Conservation (phyloP, 2,888 invertebrate genomes). For the Acronicta leporina region DNA sequence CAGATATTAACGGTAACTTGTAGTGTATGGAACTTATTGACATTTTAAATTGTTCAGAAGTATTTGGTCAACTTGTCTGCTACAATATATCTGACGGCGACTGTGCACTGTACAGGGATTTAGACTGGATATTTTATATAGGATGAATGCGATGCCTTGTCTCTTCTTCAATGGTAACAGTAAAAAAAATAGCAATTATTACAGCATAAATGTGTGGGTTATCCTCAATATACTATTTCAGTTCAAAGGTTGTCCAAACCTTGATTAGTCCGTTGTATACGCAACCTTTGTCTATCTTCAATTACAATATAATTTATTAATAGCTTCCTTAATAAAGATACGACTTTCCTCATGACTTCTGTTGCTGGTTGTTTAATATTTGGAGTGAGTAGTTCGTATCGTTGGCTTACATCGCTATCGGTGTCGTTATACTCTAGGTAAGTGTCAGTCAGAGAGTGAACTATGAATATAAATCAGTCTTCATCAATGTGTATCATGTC, state of each 20-base stretch:
- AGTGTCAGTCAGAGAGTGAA: conserved; percentile 58
- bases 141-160: too few relatives aligned
- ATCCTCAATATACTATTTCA: conserved; percentile 16
- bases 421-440: conserved; percentile 55
- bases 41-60: too few relatives aligned
- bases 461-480: conserved; percentile 65
- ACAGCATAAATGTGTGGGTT: not conserved
- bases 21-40: too few relatives aligned
- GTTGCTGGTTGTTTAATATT: conserved; percentile 61
- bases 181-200: too few relatives aligned
- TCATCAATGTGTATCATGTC: conserved; percentile 46
- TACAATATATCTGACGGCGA: too few relatives aligned
- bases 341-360: conserved; percentile 59
- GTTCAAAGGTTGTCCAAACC: conserved; percentile 38
- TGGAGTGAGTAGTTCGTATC: conserved; percentile 48
- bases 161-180: too few relatives aligned
- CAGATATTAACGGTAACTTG: too few relatives aligned
- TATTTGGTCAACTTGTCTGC: too few relatives aligned
- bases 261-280: conserved; percentile 24
- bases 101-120: too few relatives aligned
- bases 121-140: too few relatives aligned
- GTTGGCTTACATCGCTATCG: conserved; percentile 37
- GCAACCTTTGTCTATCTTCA: conserved; percentile 52
- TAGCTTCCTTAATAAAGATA: conserved; percentile 62
- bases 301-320: conserved; percentile 66